phyloP scores from a whole-genome alignment of 1,140 invertebrate species.

The Seison nebaliae region DNA sequence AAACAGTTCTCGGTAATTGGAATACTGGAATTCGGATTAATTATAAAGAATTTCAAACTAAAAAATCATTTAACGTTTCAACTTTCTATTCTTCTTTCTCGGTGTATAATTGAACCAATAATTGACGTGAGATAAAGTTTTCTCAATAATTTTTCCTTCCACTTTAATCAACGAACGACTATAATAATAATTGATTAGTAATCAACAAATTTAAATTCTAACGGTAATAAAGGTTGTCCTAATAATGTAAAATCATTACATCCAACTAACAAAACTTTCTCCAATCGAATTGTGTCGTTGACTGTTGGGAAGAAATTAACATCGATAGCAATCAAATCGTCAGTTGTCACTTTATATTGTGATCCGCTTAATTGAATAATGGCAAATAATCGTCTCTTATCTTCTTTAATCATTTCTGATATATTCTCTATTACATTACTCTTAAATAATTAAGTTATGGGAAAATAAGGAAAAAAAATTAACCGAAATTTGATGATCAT shows the following conservation, averaged over 20 bases:
- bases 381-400: constrained; percentile 57
- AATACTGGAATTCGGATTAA: no score
- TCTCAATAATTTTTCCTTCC: constrained; percentile 12
- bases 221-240: constrained; percentile 48
- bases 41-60: no score
- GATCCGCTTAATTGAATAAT: constrained; percentile 51
- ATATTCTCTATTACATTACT: no score
- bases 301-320: constrained; percentile 52
- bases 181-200: neutral
- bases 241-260: constrained; percentile 56
- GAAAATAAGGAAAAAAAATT: no score
- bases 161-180: constrained; percentile 5
- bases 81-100: constrained; percentile 9
- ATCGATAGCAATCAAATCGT: constrained; percentile 53
- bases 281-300: constrained; percentile 51
- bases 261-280: constrained; percentile 48
- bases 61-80: no score
- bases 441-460: no score
- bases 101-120: constrained; percentile 10
- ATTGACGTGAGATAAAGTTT: constrained; percentile 8
- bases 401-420: no score
- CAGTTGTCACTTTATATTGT: constrained; percentile 58
- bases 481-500: no score
- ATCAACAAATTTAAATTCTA: constrained; percentile 13
- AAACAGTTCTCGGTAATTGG: no score